phyloP scores from a whole-genome alignment of 2,113 vertebrate species.

The Ptilorrhoa leucosticta region DNA sequence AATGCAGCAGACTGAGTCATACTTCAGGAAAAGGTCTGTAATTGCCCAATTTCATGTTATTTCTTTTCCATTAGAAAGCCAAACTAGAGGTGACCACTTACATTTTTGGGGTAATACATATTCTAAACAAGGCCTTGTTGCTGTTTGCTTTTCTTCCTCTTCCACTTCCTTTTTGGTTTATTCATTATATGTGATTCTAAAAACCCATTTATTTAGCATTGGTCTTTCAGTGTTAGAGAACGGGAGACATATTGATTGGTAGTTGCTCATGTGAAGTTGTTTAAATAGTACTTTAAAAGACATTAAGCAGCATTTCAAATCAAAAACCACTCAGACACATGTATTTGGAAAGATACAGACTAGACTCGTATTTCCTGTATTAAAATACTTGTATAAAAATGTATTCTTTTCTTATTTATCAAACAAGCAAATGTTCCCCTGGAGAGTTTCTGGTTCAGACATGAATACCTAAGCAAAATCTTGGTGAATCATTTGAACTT shows the following conservation, averaged over 20 bases:
- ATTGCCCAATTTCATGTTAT: conserved; percentile 12
- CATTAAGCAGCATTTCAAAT: conserved; percentile 53
- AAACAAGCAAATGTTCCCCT: conserved; percentile 64
- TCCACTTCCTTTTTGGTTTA: not conserved
- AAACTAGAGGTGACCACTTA: not conserved
- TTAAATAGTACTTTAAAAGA: conserved; percentile 60
- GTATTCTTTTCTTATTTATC: conserved; percentile 66
- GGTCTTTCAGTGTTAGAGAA: not conserved
- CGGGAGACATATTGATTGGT: not conserved
- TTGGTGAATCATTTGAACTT: conserved; percentile 56
- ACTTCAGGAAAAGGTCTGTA: not conserved
- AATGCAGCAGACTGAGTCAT: conserved; percentile 38
- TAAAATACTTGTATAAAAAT: conserved; percentile 64
- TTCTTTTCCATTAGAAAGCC: conserved; percentile 16
- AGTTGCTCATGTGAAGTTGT: conserved; percentile 44
- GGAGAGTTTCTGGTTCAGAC: conserved; percentile 62
- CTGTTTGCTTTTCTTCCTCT: not conserved
- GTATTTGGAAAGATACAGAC: conserved; percentile 66
- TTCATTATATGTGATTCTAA: not conserved
- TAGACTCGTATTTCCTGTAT: conserved; percentile 70
- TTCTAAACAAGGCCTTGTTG: not conserved
- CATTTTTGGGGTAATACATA: not conserved
- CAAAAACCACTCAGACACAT: conserved; percentile 43
- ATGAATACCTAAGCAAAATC: conserved; percentile 47
- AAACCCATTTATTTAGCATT: conserved; percentile 16